A percentile compares a stretch with the other conserved stretches of the same genome.
Conservation (phyloP, 2,113 vertebrate genomes). For the Synodontis membranacea region DNA sequence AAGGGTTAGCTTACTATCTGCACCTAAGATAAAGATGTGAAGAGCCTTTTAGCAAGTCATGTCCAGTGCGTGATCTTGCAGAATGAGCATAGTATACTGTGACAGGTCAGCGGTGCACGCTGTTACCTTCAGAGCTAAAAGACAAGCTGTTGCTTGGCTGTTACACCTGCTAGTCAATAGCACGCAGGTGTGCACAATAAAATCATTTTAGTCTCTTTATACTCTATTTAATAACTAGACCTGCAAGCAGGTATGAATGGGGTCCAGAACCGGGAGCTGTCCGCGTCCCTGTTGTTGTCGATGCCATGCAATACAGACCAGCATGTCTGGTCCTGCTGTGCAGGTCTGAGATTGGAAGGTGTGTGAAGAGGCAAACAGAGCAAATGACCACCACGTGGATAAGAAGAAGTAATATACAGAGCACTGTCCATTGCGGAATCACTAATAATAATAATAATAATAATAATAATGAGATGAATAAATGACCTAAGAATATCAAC, state of each 20-base stretch:
- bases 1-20: not conserved
- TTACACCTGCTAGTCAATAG: not conserved
- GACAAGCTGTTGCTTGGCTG: not conserved
- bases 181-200: not conserved
- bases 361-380: too few relatives aligned
- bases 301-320: too few relatives aligned
- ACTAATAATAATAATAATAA: not conserved
- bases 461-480: too few relatives aligned
- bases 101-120: not conserved
- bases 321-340: too few relatives aligned
- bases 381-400: too few relatives aligned
- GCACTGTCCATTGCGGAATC: too few relatives aligned
- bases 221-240: not conserved
- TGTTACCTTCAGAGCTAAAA: not conserved
- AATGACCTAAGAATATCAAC: too few relatives aligned
- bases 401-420: too few relatives aligned
- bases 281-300: too few relatives aligned
- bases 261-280: too few relatives aligned
- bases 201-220: not conserved
- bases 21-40: not conserved
- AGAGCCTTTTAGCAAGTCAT: not conserved
- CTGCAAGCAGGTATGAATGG: too few relatives aligned
- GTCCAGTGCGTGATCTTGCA: not conserved
- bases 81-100: not conserved
- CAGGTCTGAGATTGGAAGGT: too few relatives aligned